These are phyloP conservation scores for Idaea straminata DNA, from an alignment of 2,888 invertebrate species.

Conservation along the genomic window DNA sequence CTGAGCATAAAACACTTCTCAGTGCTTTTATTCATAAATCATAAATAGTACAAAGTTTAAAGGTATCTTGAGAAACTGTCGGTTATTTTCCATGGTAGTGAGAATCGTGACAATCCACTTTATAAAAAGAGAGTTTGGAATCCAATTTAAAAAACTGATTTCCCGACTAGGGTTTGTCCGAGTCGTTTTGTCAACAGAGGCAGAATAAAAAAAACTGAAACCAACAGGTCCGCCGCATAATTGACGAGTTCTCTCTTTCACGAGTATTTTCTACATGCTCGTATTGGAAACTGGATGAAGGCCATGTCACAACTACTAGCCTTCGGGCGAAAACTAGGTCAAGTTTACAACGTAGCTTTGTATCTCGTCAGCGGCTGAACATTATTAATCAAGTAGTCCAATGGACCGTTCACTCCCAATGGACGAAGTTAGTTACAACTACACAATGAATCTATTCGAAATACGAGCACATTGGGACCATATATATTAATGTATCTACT, in stretches of 20 bases:
- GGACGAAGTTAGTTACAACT: conserved; percentile 20
- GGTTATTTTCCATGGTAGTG: not conserved
- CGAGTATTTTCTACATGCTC: conserved; percentile 39
- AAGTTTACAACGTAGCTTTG: conserved; percentile 43
- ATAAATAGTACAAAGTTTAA: not conserved
- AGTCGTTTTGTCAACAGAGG: conserved; percentile 20
- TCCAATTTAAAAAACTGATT: conserved; percentile 12
- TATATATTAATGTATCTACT: not conserved
- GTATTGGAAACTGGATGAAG: conserved; percentile 46
- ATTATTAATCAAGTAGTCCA: conserved; percentile 21
- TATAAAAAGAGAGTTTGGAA: not conserved
- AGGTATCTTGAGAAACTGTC: not conserved
- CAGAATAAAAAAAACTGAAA: conserved; percentile 23
- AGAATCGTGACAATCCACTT: not conserved
- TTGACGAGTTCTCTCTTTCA: conserved; percentile 39
- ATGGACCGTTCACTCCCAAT: conserved; percentile 11
- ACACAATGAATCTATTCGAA: conserved; percentile 13
- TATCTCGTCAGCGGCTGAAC: conserved; percentile 22
- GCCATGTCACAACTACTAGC: conserved; percentile 40
- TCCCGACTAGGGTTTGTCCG: conserved; percentile 18
- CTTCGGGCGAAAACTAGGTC: conserved; percentile 41
- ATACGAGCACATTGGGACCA: conserved; percentile 9
- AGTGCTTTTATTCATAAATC: not conserved
- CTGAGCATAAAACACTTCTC: not conserved
- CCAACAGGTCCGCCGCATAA: conserved; percentile 31